These are phyloP conservation scores for Reticulitermes lucifugus DNA, from an alignment of 2,888 invertebrate species.

Conservation along the genomic window DNA sequence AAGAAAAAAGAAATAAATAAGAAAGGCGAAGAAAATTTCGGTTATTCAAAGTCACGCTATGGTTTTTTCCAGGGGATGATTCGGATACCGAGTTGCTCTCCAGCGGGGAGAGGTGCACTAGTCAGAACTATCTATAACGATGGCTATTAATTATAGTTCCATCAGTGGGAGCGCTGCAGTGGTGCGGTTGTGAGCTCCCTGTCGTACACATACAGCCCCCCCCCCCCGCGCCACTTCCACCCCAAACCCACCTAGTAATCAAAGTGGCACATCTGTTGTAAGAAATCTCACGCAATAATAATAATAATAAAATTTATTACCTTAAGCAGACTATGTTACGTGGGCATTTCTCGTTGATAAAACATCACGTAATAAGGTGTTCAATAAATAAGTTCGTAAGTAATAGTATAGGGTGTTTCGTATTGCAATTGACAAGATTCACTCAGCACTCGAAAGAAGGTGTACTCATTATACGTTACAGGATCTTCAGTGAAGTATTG, in stretches of 20 bases:
- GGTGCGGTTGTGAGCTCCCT: background rate
- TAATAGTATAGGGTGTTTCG: no score
- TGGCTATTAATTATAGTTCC: background rate
- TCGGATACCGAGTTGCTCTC: background rate
- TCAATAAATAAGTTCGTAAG: background rate
- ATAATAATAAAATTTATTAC: slow-evolving; percentile 5
- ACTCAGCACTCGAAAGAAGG: no score
- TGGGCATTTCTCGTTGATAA: background rate
- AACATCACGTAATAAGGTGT: background rate
- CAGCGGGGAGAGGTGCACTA: background rate
- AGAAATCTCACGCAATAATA: no score
- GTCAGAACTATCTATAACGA: background rate
- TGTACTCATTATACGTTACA: no score
- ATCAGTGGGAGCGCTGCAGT: background rate
- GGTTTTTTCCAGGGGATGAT: background rate
- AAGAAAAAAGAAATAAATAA: background rate
- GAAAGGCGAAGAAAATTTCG: background rate
- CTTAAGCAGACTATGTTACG: background rate
- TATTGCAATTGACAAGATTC: no score
- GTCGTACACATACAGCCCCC: background rate
- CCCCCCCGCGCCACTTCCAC: background rate
- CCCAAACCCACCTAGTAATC: background rate
- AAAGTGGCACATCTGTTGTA: background rate
- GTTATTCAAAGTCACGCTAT: background rate
- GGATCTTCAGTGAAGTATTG: no score